Conservation (phyloP, 2,113 vertebrate species). For the Sciurus niger region DNA sequence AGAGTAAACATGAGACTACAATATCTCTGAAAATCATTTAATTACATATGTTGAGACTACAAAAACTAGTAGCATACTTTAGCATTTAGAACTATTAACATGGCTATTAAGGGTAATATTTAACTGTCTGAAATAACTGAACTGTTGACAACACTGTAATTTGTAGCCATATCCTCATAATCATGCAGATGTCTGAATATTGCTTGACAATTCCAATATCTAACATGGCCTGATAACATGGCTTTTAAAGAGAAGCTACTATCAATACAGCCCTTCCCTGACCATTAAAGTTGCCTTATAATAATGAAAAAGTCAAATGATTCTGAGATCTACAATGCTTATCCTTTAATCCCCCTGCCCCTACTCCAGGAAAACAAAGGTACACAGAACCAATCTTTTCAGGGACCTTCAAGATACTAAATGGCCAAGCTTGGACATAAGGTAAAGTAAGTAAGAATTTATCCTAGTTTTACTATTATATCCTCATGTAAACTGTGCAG, state of each 20-base stretch:
- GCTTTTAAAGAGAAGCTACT: slow-evolving; percentile 62
- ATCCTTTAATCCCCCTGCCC: neutral
- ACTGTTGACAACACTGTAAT: slow-evolving; percentile 37
- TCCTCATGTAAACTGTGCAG: slow-evolving; percentile 11
- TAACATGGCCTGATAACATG: slow-evolving; percentile 13
- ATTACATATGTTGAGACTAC: slow-evolving; percentile 27
- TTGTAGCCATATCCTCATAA: neutral
- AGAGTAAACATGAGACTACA: slow-evolving; percentile 77
- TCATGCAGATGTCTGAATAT: slow-evolving; percentile 65
- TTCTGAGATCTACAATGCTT: slow-evolving; percentile 33
- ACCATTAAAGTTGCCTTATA: slow-evolving; percentile 59
- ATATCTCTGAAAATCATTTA: slow-evolving; percentile 58
- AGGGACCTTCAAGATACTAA: slow-evolving; percentile 53
- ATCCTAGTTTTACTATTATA: no score
- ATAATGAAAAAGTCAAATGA: slow-evolving; percentile 59
- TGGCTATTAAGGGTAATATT: slow-evolving; percentile 57
- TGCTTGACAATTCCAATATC: slow-evolving; percentile 69
- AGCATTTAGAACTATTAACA: slow-evolving; percentile 58
- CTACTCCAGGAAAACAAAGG: neutral
- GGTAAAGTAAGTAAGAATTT: slow-evolving; percentile 58
- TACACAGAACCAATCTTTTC: slow-evolving; percentile 1
- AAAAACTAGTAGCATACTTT: slow-evolving; percentile 66
- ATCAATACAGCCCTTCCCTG: slow-evolving; percentile 59
- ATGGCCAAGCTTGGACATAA: slow-evolving; percentile 60
- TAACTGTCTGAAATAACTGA: slow-evolving; percentile 63